Conservation (phyloP, 2,113 vertebrate genomes). For the Camelus dromedarius region DNA sequence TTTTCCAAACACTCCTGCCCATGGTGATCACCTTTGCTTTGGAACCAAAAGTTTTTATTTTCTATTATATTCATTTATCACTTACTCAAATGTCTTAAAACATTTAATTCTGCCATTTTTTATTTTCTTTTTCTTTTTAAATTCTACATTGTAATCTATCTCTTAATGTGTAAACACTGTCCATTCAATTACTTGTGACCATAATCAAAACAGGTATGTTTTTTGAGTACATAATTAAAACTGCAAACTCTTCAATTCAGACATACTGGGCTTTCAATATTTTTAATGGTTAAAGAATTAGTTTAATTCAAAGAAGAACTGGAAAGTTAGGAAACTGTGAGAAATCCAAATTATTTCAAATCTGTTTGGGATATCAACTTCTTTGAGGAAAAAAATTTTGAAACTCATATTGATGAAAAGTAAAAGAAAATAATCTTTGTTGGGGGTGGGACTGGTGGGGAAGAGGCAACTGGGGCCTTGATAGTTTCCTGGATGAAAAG, state of each 20-base stretch:
- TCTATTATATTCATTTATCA: not conserved
- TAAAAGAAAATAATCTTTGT: not conserved
- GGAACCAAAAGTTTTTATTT: not conserved
- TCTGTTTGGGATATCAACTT: not conserved
- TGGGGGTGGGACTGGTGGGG: not conserved
- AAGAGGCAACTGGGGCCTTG: not conserved
- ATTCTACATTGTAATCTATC: not conserved
- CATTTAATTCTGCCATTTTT: not conserved
- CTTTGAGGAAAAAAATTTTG: not conserved
- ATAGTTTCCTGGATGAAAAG: not conserved
- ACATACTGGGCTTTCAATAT: not conserved
- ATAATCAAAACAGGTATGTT: not conserved
- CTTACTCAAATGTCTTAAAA: not conserved
- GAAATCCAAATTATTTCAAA: not conserved
- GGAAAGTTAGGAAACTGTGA: not conserved
- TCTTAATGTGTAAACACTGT: not conserved
- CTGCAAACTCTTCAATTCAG: not conserved
- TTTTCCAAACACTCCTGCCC: not conserved
- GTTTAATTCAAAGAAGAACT: conserved; percentile 23
- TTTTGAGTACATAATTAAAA: not conserved
- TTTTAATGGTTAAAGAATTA: not conserved
- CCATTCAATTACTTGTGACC: not conserved
- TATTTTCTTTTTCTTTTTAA: not conserved
- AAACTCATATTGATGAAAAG: not conserved
- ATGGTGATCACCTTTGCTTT: not conserved